A percentile compares a stretch with the other conserved stretches of the same genome.
phyloP scores from a whole-genome alignment of 2,797 vertebrate species.

The Mustela erminea region DNA sequence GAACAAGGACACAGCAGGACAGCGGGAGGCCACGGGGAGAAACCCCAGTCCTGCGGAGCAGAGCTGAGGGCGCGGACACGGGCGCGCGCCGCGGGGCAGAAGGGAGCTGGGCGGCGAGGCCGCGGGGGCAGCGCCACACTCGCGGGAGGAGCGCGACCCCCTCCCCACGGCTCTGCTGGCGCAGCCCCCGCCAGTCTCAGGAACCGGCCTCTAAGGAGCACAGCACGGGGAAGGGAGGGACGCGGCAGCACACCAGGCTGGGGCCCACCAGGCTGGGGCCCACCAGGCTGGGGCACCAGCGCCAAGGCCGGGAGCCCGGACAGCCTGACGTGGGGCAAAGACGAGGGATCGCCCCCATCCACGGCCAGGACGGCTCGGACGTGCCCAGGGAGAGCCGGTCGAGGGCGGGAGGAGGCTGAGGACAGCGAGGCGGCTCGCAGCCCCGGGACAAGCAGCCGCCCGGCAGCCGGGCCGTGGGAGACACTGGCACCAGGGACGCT shows the following conservation, averaged over 20 bases:
- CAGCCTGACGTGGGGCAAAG: background rate
- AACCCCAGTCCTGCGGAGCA: background rate
- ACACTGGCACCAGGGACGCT: too few species aligned
- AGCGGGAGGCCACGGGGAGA: too few species aligned
- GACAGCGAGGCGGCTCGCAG: background rate
- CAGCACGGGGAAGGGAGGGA: background rate
- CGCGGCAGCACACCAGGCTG: background rate
- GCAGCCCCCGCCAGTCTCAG: background rate
- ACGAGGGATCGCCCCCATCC: background rate
- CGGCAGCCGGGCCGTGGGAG: accelerated
- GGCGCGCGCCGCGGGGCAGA: background rate
- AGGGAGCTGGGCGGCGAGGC: accelerated
- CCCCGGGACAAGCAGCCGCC: background rate
- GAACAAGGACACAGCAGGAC: background rate
- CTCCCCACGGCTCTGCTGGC: background rate
- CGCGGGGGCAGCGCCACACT: background rate
- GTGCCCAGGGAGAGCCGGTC: background rate
- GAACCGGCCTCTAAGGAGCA: background rate
- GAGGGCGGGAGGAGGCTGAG: too few species aligned
- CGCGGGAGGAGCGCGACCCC: too few species aligned
- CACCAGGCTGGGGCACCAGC: too few species aligned
- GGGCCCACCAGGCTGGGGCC: background rate
- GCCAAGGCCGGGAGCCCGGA: background rate
- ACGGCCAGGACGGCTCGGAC: background rate
- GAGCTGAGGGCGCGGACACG: background rate